These are phyloP conservation scores for Rhingia campestris DNA, from an alignment of 2,888 invertebrate species.

Conservation along the genomic window DNA sequence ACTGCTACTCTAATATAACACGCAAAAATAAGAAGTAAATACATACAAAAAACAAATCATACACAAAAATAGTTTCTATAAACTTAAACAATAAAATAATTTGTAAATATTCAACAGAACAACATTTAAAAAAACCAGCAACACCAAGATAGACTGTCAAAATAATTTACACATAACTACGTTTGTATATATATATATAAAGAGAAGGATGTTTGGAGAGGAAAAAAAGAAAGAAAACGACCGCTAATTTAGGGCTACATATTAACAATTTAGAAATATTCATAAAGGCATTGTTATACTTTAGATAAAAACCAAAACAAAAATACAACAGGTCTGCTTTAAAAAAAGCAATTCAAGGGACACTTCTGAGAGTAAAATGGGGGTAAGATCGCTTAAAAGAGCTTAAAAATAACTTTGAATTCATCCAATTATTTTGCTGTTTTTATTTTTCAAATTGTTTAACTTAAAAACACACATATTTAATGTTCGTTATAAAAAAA, in stretches of 20 bases:
- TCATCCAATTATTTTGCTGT: no score
- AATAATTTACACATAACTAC: slow-evolving; percentile 31
- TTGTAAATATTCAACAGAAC: slow-evolving; percentile 18
- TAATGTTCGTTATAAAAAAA: no score
- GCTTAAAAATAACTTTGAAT: no score
- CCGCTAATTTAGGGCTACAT: not conserved
- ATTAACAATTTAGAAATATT: slow-evolving; percentile 5
- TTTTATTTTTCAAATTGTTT: no score
- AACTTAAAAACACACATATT: no score
- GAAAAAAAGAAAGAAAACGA: not conserved
- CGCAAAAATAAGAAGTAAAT: not conserved
- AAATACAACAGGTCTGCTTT: not conserved
- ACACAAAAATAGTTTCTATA: slow-evolving; percentile 25
- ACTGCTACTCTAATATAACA: not conserved
- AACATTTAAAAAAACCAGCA: slow-evolving; percentile 26
- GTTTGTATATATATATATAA: slow-evolving; percentile 34
- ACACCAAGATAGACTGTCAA: slow-evolving; percentile 53
- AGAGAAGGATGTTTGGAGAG: not conserved
- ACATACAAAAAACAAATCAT: slow-evolving; percentile 36
- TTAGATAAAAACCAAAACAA: not conserved
- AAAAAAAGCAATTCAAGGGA: not conserved
- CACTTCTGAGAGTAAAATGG: no score
- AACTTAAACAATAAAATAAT: slow-evolving; percentile 10
- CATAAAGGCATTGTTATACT: not conserved
- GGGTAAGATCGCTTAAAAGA: no score